These are phyloP conservation scores for Melinopterus prodromus DNA, from an alignment of 2,888 invertebrate species.

Conservation along the genomic window DNA sequence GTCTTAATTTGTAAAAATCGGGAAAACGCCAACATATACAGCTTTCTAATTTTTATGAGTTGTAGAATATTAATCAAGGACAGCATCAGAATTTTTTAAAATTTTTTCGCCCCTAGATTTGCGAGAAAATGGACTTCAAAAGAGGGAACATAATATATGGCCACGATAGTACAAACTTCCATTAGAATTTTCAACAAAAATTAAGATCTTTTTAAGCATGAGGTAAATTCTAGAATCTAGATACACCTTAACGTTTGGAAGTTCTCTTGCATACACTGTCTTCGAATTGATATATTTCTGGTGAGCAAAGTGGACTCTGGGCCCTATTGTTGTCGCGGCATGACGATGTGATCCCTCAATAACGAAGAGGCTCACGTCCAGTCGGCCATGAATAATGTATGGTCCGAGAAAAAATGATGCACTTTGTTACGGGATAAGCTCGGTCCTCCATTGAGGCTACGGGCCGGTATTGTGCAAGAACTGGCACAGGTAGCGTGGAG, in stretches of 20 bases:
- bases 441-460: not conserved
- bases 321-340: not conserved
- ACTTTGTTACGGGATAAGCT: constrained; percentile 18
- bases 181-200: too few relatives aligned
- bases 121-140: too few relatives aligned
- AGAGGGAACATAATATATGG: too few relatives aligned
- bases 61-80: too few relatives aligned
- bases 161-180: too few relatives aligned
- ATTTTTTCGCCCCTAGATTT: too few relatives aligned
- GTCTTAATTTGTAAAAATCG: too few relatives aligned
- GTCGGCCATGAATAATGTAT: constrained; percentile 23
- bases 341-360: not conserved
- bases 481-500: constrained; percentile 8
- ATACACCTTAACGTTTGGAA: not conserved
- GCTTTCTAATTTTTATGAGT: too few relatives aligned
- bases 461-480: constrained; percentile 15
- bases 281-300: not conserved
- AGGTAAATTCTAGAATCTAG: not conserved
- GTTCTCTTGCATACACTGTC: not conserved
- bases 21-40: too few relatives aligned
- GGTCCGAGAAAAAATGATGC: constrained; percentile 9
- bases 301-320: not conserved
- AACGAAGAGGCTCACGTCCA: not conserved
- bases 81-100: too few relatives aligned
- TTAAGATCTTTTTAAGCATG: too few relatives aligned